Percentiles rank a stretch among this genome's conserved stretches.
phyloP scores from a whole-genome alignment of 2,113 vertebrate species.

The Tachysurus fulvidraco region DNA sequence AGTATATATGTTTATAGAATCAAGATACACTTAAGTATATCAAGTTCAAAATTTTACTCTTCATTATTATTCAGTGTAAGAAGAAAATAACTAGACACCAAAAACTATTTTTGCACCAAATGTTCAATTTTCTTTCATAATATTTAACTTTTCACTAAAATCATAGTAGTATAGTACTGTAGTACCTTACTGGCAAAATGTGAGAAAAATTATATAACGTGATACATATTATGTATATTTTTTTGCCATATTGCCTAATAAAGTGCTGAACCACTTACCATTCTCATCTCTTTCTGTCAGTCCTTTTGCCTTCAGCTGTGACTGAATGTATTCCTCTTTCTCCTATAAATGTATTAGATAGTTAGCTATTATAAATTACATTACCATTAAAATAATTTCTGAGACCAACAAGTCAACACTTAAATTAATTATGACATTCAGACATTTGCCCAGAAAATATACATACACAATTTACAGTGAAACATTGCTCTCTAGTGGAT shows the following conservation, averaged over 20 bases:
- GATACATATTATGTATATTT: neutral
- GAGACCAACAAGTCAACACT: neutral
- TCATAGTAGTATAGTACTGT: too few relatives aligned
- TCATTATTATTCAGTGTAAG: neutral
- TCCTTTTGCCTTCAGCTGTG: constrained; percentile 79
- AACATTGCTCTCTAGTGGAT: constrained; percentile 60
- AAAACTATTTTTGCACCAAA: neutral
- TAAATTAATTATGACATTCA: neutral
- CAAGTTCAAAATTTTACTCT: neutral
- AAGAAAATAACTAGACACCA: neutral
- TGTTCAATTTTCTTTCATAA: neutral
- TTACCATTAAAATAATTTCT: neutral
- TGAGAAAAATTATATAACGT: neutral
- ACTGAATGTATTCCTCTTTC: constrained; percentile 84
- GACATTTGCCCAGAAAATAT: neutral
- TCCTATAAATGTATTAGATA: constrained; percentile 71
- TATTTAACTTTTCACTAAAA: neutral
- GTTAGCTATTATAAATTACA: neutral
- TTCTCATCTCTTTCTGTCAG: constrained; percentile 73
- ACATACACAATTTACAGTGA: neutral
- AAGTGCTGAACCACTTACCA: constrained; percentile 72
- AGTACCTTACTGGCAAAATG: neutral
- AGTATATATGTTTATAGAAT: neutral
- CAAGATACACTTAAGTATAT: neutral
- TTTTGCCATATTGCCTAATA: neutral